Conservation (phyloP, 2,113 vertebrate species). For the Uropsilus gracilis region DNA sequence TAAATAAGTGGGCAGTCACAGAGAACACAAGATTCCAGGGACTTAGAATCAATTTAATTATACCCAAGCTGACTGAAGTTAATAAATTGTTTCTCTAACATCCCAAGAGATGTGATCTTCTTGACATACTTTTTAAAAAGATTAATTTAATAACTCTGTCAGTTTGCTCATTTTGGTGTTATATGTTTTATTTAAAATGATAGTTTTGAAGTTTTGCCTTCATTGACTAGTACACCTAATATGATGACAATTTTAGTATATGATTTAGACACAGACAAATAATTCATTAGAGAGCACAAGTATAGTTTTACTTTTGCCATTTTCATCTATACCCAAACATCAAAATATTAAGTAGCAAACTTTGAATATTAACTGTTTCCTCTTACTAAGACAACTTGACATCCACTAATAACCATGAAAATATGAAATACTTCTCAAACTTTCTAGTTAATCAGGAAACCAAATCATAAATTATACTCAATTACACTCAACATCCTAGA, state of each 20-base stretch:
- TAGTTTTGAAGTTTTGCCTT: neutral
- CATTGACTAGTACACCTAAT: neutral
- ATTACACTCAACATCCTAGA: neutral
- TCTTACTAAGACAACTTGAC: neutral
- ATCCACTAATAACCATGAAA: neutral
- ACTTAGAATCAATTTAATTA: neutral
- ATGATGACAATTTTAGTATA: neutral
- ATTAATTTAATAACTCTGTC: neutral
- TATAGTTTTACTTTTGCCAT: neutral
- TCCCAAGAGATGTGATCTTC: neutral
- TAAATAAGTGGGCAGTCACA: neutral
- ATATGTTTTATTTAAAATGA: conserved; percentile 3
- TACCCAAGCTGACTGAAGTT: neutral
- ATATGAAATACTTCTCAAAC: conserved; percentile 3
- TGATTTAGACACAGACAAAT: neutral
- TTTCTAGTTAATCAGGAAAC: neutral
- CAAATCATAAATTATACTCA: conserved; percentile 33
- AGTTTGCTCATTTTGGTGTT: neutral
- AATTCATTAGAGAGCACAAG: neutral
- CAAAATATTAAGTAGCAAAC: neutral
- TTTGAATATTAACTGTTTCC: neutral
- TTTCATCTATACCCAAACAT: neutral
- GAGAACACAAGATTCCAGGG: neutral
- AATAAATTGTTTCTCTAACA: neutral
- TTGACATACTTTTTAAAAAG: neutral